Base-by-base conservation (phyloP, 2,888 invertebrate genomes). In the Phortica magna region DNA sequence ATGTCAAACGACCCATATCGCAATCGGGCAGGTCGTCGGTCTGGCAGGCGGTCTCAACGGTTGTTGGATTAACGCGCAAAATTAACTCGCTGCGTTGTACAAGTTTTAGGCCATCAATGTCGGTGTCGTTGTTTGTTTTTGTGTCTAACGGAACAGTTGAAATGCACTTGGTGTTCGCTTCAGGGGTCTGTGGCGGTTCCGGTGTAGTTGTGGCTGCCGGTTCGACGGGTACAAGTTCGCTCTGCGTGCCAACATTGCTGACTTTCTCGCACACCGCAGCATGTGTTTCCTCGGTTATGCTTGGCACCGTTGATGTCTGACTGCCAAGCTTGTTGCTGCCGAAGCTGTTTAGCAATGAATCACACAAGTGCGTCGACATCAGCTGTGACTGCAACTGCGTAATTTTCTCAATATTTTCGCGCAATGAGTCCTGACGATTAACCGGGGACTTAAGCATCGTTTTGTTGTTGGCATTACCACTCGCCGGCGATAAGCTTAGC, bases 51-150 rank as follows among this genome's bases (percentile, higher is more conserved):
- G 94, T 94, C 89, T 95, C 95, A 48, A 92, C 93, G 14, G 94
- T 95, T 42, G 93, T 90, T 2, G 94, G 92, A 86, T 94, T 94
- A 1, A 95, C 94, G 81, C 94, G 92, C 31, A 95, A 90, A 22
- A 94, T 93, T 9, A 95, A 93, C 88, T 95, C 95, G 80, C 94
- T 94, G 84, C 94, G 92, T 88, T 95, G 94, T 80, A 95, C 93
- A 81, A 94, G 89, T 78, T 94, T 93, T 65, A 94, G 89, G n/a
- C 89, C 87, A 73, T 92, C 92, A 14, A 84, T 87, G 74, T 83
- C 87, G 9, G 80, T 79, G 73, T 87, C 88, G 31, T 31, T 31
- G 31, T 31, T 31, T 31, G 31, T 31, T 4, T 31, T 31, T 31
- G 31, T 31, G 31, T 31, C 31, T 22, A 61, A 19, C 19, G 61